Percentiles rank a stretch among this genome's conserved stretches.
Conservation (phyloP, 2,888 invertebrate genomes). For the Willowsia nigromaculata region DNA sequence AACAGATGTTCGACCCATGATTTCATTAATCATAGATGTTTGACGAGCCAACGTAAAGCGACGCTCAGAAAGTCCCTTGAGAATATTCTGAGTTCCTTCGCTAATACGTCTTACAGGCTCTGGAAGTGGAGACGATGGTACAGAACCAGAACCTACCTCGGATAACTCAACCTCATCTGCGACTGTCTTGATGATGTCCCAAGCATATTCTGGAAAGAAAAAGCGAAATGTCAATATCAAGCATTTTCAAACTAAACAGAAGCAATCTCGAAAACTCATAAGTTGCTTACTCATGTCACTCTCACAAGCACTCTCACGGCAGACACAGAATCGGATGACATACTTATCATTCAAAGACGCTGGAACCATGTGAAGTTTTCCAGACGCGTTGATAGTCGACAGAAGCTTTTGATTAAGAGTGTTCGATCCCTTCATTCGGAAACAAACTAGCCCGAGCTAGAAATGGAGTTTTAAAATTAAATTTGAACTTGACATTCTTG, state of each 20-base stretch:
- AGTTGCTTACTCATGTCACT: conserved; percentile 79
- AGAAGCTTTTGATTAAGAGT: conserved; percentile 88
- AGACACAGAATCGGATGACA: conserved; percentile 90
- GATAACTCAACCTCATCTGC: conserved; percentile 82
- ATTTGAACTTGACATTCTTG: too few relatives aligned
- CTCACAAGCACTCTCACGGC: conserved; percentile 88
- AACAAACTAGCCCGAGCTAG: conserved; percentile 88
- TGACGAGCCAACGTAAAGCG: conserved; percentile 75
- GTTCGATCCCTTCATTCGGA: conserved; percentile 87
- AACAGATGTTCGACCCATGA: conserved; percentile 69
- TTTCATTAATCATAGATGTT: conserved; percentile 74
- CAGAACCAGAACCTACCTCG: conserved; percentile 64
- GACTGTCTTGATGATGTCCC: conserved; percentile 84
- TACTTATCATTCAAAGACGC: conserved; percentile 88
- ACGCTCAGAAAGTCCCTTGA: conserved; percentile 67
- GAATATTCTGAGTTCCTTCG: conserved; percentile 71
- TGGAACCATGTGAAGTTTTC: conserved; percentile 92
- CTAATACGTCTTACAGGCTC: conserved; percentile 55
- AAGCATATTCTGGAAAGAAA: conserved; percentile 83
- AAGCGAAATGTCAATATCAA: conserved; percentile 37
- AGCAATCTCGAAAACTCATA: too few relatives aligned
- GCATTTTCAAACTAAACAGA: too few relatives aligned
- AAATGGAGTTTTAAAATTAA: too few relatives aligned
- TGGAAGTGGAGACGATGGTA: conserved; percentile 24
- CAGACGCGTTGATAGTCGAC: conserved; percentile 90